Base-by-base conservation (phyloP, 2,888 invertebrate species). In the Unio delphinus region DNA sequence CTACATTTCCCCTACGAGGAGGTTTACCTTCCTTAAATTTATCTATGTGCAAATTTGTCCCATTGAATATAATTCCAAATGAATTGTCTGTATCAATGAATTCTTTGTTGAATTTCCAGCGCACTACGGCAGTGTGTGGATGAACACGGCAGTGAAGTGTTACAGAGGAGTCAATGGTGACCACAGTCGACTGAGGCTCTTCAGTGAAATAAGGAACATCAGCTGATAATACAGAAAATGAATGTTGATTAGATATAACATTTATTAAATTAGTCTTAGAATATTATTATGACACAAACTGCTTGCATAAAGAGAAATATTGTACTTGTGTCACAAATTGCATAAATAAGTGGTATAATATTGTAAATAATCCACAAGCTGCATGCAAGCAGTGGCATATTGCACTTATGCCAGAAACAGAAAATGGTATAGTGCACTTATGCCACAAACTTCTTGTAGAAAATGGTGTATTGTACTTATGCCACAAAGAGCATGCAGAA, bases 51-150 rank as follows among this genome's bases (percentile, higher is more conserved):
- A 81, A 66, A 69, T 79, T 72, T 61, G 73, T 76, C 69, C 78
- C 79, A 15, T 71, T 69, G 45, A 76, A 62, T 61, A 67, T 78
- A 69, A 81, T 76, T 73, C 77, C 75, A 59, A 68, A 72, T 28
- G 74, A 66, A 61, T 79, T 79, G 55, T 75, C 70, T 64, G 67
- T 70, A 23, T 74, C 70, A 59, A 81, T 69, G 59, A 71, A 72
- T 58, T 79, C 69, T 57, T 72, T 72, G 65, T 81, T 79, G 65
- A 75, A 76, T 68, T 74, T 78, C 81, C 81, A 81, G 55, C 74
- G 72, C 57, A 81, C 74, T 18, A 73, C 78, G 30, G 75, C 70
- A 66, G 73, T 73, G 30, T 76, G 59, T 59, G 80, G 81, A 62
- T 71, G 68, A 34, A 76, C 72, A 68, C 75, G 68, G 69, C 81